Evolutionary conservation across 2,113 vertebrate species (phyloP).

Genomic region (Thalassarche chlororhynchos): DNA sequence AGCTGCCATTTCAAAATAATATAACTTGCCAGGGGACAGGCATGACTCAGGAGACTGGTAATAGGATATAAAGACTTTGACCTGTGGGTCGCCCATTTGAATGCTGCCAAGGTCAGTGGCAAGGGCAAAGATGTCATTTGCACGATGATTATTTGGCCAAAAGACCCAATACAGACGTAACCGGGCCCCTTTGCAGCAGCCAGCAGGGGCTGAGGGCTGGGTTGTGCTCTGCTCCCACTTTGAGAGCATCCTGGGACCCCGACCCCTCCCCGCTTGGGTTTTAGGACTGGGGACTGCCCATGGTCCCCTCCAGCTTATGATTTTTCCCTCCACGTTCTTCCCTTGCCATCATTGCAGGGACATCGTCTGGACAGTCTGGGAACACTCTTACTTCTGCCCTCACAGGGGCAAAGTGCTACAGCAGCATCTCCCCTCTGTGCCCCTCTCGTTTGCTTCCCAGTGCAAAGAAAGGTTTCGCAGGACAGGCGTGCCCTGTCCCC

Average conservation of each 20-base stretch:
- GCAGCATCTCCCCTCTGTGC: background rate
- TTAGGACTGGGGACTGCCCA: background rate
- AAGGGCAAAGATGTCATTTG: background rate
- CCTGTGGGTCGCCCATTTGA: background rate
- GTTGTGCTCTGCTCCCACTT: background rate
- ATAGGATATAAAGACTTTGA: conserved; percentile 39
- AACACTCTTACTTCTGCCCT: background rate
- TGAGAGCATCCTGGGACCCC: background rate
- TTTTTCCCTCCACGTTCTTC: background rate
- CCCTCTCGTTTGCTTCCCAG: background rate
- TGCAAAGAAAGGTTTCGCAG: background rate
- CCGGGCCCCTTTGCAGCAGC: fast-evolving
- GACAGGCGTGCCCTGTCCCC: background rate
- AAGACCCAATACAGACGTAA: background rate
- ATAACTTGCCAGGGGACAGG: background rate
- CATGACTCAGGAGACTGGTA: background rate
- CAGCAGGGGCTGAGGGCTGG: background rate
- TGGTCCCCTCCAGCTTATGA: background rate
- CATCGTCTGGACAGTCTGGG: background rate
- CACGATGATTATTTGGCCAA: background rate
- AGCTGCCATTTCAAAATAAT: conserved; percentile 47
- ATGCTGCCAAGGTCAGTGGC: background rate
- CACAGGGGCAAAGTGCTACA: background rate
- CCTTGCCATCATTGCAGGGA: background rate
- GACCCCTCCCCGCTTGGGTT: fast-evolving